Percentiles rank a stretch among this genome's conserved stretches.
Conservation (phyloP, 1,140 invertebrate genomes). For the Drosophila malerkotliana region DNA sequence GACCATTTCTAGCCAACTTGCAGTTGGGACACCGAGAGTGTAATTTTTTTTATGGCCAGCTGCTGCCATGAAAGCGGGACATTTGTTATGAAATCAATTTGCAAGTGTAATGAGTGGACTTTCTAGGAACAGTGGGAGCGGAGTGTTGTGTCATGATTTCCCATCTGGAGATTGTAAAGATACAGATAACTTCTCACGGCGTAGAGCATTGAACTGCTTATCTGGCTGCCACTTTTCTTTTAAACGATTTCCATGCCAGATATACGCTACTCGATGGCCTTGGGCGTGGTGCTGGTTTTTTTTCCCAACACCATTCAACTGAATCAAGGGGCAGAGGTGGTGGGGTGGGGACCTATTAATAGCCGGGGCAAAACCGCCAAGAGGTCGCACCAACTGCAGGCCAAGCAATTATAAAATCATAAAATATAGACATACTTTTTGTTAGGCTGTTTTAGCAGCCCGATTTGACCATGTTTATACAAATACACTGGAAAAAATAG, state of each 20-base stretch:
- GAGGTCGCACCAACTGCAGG: slow-evolving; percentile 61
- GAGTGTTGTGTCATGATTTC: slow-evolving; percentile 9
- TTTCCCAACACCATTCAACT: slow-evolving; percentile 30
- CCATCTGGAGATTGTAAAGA: slow-evolving; percentile 5
- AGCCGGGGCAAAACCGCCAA: slow-evolving; percentile 58
- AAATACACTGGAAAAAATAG: background rate
- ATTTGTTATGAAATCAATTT: slow-evolving; percentile 24
- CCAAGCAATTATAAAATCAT: slow-evolving; percentile 60
- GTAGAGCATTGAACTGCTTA: slow-evolving; percentile 49
- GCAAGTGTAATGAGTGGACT: slow-evolving; percentile 26
- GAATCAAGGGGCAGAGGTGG: slow-evolving; percentile 14
- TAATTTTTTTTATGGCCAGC: slow-evolving; percentile 6
- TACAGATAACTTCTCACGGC: slow-evolving; percentile 3
- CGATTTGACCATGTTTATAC: slow-evolving; percentile 41
- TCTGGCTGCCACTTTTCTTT: slow-evolving; percentile 47
- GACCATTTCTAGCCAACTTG: slow-evolving; percentile 12
- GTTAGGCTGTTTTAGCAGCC: slow-evolving; percentile 56
- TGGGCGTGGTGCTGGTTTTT: slow-evolving; percentile 56
- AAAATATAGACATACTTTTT: slow-evolving; percentile 57
- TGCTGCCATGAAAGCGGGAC: slow-evolving; percentile 1
- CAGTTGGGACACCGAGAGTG: slow-evolving; percentile 1
- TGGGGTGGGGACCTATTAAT: slow-evolving; percentile 54
- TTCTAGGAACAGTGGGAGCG: slow-evolving; percentile 15
- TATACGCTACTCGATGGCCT: slow-evolving; percentile 68
- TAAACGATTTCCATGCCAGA: slow-evolving; percentile 56